Evolutionary conservation across 2,113 vertebrate species (phyloP).

Genomic region (Phaethornis superciliosus): DNA sequence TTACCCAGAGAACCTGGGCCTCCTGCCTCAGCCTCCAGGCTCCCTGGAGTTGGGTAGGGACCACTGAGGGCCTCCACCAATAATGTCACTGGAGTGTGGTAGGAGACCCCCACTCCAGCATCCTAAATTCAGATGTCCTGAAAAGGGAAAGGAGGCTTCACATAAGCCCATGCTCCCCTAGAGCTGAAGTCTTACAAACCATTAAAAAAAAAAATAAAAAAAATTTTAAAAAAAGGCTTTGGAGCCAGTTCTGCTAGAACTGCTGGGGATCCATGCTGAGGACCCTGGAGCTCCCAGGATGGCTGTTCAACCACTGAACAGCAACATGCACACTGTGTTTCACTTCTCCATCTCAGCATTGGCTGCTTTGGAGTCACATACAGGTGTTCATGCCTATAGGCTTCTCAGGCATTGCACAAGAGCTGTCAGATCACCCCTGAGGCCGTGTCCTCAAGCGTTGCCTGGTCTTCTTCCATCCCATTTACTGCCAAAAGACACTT

Average conservation of each 20-base stretch:
- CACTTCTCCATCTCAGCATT: rapidly evolving
- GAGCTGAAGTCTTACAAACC: not conserved
- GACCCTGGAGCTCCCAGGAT: not conserved
- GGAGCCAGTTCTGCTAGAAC: not conserved
- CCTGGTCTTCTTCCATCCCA: not conserved
- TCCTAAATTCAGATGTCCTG: not conserved
- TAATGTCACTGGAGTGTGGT: too few relatives aligned
- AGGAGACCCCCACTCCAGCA: not conserved
- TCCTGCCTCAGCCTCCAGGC: not conserved
- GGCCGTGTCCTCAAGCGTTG: not conserved
- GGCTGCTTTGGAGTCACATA: not conserved
- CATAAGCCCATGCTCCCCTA: not conserved
- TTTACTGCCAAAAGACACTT: conserved; percentile 40
- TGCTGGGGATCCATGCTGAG: not conserved
- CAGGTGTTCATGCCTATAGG: not conserved
- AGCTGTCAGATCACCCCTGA: not conserved
- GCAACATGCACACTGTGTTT: rapidly evolving
- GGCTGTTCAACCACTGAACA: not conserved
- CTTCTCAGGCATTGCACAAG: not conserved
- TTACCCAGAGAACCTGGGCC: not conserved
- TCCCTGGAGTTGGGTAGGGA: rapidly evolving
- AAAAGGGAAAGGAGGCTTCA: not conserved
- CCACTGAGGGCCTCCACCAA: too few relatives aligned
- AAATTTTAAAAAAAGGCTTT: not conserved
- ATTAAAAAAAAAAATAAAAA: not conserved